phyloP scores from a whole-genome alignment of 2,888 invertebrate genomes.

The Drosophila meridiana region DNA sequence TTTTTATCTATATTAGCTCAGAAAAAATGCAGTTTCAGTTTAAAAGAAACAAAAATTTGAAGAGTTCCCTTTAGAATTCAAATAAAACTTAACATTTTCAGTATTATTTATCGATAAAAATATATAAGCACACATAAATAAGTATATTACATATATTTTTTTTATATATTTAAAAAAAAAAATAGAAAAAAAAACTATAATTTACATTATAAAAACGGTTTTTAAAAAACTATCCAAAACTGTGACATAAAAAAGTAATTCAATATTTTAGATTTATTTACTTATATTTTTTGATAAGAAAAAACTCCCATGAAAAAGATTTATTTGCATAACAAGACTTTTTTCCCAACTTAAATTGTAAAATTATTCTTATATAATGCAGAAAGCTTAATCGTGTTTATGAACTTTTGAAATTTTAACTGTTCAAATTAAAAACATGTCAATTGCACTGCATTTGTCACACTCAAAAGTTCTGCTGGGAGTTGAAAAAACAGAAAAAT shows the following conservation, averaged over 20 bases:
- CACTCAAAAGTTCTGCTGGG: constrained; percentile 32
- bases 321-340: background rate
- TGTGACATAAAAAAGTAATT: too few species aligned
- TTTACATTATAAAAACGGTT: too few species aligned
- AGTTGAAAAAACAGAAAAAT: background rate
- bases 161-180: too few species aligned
- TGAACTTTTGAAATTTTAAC: background rate
- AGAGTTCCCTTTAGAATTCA: too few species aligned
- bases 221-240: too few species aligned
- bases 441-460: constrained; percentile 22
- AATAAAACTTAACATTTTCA: too few species aligned
- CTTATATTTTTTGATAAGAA: background rate
- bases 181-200: too few species aligned
- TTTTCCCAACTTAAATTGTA: background rate
- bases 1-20: background rate
- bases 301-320: background rate
- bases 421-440: background rate
- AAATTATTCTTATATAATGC: too few species aligned
- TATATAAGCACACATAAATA: too few species aligned
- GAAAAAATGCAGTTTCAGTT: background rate
- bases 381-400: background rate
- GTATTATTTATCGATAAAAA: too few species aligned
- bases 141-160: too few species aligned
- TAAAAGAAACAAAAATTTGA: background rate
- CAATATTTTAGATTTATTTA: too few species aligned